Evolutionary conservation across 1,140 invertebrate genomes (phyloP).

Genomic region (Platyscapa corneri): DNA sequence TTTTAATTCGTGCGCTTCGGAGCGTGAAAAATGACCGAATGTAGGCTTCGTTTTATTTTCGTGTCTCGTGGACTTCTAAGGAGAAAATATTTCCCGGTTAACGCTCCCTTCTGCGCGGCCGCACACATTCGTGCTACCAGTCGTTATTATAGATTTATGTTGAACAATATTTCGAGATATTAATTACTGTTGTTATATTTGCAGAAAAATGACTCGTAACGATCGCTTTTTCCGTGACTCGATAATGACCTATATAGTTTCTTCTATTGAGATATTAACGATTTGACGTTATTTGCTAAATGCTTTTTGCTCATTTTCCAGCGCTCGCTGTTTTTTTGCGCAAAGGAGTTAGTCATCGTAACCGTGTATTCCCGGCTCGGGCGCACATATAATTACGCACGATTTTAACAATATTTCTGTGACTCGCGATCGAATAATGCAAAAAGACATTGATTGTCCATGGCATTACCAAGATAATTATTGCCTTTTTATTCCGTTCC

Average conservation of each 20-base stretch:
- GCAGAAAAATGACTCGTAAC: neutral
- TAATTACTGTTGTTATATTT: constrained; percentile 24
- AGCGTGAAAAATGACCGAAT: constrained; percentile 34
- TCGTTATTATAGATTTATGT: constrained; percentile 14
- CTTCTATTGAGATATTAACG: constrained; percentile 6
- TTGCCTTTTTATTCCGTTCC: neutral
- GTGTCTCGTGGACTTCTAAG: constrained; percentile 1
- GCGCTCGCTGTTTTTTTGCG: neutral
- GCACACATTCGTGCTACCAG: neutral
- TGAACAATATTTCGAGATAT: neutral
- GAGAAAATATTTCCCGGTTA: neutral
- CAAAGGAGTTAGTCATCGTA: neutral
- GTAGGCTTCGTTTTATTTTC: constrained; percentile 15
- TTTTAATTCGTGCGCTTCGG: constrained; percentile 29
- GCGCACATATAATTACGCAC: neutral
- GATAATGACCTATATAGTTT: constrained; percentile 20
- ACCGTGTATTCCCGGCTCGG: neutral
- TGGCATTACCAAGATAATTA: neutral
- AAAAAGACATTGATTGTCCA: neutral
- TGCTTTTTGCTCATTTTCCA: neutral
- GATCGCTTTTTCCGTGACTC: constrained; percentile 3
- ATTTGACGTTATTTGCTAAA: neutral
- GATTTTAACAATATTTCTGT: neutral
- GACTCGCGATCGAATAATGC: neutral
- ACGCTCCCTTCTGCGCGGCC: neutral